phyloP scores from a whole-genome alignment of 2,113 vertebrate genomes.

The Rallus limicola region DNA sequence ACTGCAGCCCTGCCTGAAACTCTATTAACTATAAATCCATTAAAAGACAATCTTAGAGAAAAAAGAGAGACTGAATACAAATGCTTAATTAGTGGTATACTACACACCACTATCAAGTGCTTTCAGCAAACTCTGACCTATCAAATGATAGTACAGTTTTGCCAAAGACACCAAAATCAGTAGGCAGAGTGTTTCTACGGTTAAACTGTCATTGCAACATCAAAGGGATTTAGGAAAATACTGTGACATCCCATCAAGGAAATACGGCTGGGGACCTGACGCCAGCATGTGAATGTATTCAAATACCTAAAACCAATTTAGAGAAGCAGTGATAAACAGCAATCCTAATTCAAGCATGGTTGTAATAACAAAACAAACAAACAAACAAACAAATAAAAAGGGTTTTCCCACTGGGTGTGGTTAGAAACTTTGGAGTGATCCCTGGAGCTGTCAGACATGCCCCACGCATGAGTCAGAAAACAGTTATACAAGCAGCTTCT shows the following conservation, averaged over 20 bases:
- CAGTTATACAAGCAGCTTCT: slow-evolving; percentile 17
- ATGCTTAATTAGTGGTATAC: neutral
- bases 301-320: neutral
- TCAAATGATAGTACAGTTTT: neutral
- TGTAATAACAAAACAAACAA: neutral
- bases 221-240: neutral
- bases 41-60: neutral
- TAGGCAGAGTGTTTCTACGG: neutral
- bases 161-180: neutral
- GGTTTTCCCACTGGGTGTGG: slow-evolving; percentile 50
- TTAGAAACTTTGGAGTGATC: slow-evolving; percentile 40
- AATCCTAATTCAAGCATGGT: slow-evolving; percentile 19
- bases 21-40: neutral
- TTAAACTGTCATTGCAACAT: neutral
- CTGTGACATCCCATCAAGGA: neutral
- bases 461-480: slow-evolving; percentile 54
- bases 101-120: neutral
- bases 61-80: neutral
- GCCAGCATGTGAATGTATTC: neutral
- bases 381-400: neutral
- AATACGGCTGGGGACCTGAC: neutral
- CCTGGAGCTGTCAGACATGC: slow-evolving; percentile 6
- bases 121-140: neutral
- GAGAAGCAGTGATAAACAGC: neutral
- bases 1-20: neutral